Base-by-base conservation (phyloP, 2,888 invertebrate species). In the Tribolium freemani region DNA sequence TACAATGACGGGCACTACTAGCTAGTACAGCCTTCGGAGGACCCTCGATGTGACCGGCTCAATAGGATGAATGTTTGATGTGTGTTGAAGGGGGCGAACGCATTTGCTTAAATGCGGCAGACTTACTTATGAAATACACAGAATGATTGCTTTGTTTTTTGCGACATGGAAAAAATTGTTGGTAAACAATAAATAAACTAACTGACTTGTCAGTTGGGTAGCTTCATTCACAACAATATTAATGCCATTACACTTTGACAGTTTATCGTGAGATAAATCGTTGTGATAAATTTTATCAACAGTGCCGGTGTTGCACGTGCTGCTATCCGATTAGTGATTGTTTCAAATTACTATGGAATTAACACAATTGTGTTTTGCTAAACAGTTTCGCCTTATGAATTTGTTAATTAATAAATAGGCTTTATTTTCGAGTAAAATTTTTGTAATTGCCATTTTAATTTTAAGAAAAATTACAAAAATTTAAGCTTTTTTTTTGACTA, bases 1-100 rank as follows among this genome's bases (percentile, higher is more conserved):
- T 79, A 81, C 80, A 82, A 81, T 80, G 80, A 80, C 69, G 69
- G 69, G 64, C 73, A 73, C 73, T 66, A 72, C 69, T 72, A 72
- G 72, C 72, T 72, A 72, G 72, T 69, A 69, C 63, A 69, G 73
- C 31, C 69, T 66, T 50, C 63, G 66, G 69, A 73, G 73, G 69
- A 66, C 66, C 69, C 69, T 73, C 73, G 64, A 73, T 73, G 48
- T 54, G 20, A 31, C 48, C 60, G 10, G 48, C 53, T 72, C 72
- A 72, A 72, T 72, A 66, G 72, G 72, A 69, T 69, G 46, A 57
- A 73, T 69, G 66, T 73, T 73, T 73, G 73, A 73, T 73, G 73
- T 73, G 69, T 69, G 66, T 51, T 58, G 64, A 73, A 53, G 64
- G 69, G 73, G 69, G 54, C 69, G 58, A 69, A 45, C 45, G 69